These are phyloP conservation scores for Cyclargus thomasi DNA, from an alignment of 1,140 invertebrate genomes.

Conservation along the genomic window DNA sequence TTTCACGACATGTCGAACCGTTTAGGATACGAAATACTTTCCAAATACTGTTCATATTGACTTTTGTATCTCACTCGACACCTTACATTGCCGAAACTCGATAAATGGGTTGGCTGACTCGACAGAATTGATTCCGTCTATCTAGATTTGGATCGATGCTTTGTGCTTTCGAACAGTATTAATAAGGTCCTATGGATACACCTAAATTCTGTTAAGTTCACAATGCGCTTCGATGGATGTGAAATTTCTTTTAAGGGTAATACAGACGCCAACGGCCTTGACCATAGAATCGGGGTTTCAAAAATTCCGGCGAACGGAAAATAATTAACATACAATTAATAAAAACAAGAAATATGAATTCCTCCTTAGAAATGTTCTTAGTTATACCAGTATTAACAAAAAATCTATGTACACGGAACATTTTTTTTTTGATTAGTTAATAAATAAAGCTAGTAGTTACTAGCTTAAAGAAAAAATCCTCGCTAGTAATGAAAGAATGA, in stretches of 20 bases:
- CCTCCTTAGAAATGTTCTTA: no score
- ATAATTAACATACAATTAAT: no score
- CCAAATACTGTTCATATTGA: constrained; percentile 24
- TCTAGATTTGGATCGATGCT: constrained; percentile 28
- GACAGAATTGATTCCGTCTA: constrained; percentile 34
- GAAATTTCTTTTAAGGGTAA: not conserved
- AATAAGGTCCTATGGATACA: constrained; percentile 10
- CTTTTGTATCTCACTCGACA: constrained; percentile 25
- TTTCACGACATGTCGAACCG: constrained; percentile 10
- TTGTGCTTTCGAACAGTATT: constrained; percentile 27
- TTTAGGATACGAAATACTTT: constrained; percentile 21
- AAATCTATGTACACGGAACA: no score
- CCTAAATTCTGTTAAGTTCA: not conserved
- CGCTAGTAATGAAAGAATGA: no score
- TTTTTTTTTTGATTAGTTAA: no score
- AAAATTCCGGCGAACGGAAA: no score
- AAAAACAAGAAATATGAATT: no score
- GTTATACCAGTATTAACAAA: no score
- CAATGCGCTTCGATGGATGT: not conserved
- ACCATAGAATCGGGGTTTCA: no score
- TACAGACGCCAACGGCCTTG: no score
- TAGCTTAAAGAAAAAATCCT: no score
- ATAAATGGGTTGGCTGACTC: constrained; percentile 36
- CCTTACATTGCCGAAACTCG: constrained; percentile 32
- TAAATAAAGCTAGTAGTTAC: no score